Evolutionary conservation across 2,888 invertebrate genomes (phyloP).

Genomic region (Dendrolimus houi): DNA sequence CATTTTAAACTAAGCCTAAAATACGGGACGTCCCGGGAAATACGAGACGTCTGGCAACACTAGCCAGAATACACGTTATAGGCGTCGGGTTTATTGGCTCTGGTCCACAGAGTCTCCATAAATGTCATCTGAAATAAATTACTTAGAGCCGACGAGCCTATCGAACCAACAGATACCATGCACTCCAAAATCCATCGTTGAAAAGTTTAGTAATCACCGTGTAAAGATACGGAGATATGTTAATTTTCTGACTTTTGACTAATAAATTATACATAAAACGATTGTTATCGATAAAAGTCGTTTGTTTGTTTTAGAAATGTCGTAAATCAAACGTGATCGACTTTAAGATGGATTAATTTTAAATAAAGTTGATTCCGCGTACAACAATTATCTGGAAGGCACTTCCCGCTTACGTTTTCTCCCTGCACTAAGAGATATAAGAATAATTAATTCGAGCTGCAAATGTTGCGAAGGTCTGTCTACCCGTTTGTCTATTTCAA

Average conservation of each 20-base stretch:
- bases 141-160: slow-evolving; percentile 26
- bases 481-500: too few relatives aligned
- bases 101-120: slow-evolving; percentile 53
- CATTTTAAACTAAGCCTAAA: too few relatives aligned
- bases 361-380: too few relatives aligned
- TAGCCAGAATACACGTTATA: slow-evolving; percentile 39
- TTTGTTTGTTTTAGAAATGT: neutral
- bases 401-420: too few relatives aligned
- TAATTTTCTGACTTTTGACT: slow-evolving; percentile 42
- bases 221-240: slow-evolving; percentile 44
- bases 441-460: too few relatives aligned
- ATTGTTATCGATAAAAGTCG: slow-evolving; percentile 1
- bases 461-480: too few relatives aligned
- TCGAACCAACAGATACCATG: slow-evolving; percentile 25
- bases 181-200: slow-evolving; percentile 13
- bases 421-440: too few relatives aligned
- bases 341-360: too few relatives aligned
- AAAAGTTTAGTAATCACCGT: slow-evolving; percentile 28
- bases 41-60: too few relatives aligned
- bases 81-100: slow-evolving; percentile 47
- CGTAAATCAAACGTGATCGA: too few relatives aligned
- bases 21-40: too few relatives aligned
- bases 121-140: slow-evolving; percentile 63
- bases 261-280: slow-evolving; percentile 28
- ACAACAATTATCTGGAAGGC: too few relatives aligned